A percentile compares a stretch with the other conserved stretches of the same genome.
phyloP scores from a whole-genome alignment of 2,797 vertebrate genomes.

The Pseudochirops cupreus region DNA sequence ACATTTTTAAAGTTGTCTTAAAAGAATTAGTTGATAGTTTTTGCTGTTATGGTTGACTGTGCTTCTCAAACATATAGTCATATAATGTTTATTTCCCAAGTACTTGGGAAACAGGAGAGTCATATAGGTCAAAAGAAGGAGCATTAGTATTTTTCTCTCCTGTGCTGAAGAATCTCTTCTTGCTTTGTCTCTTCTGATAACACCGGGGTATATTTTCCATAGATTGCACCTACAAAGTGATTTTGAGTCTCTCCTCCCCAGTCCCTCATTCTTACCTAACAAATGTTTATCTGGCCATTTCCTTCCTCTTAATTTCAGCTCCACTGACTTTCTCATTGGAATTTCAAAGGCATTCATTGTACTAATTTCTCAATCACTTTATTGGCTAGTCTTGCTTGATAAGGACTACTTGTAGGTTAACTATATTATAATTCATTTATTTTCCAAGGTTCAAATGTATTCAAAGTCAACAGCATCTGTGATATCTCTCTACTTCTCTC shows the following conservation, averaged over 20 bases:
- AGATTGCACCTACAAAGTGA: background rate
- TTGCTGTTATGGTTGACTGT: background rate
- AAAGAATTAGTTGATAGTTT: background rate
- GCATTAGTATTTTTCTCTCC: background rate
- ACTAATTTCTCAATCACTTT: background rate
- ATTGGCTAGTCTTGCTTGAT: background rate
- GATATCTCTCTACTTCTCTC: constrained; percentile 20
- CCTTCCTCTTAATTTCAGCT: background rate
- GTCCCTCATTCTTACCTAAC: background rate
- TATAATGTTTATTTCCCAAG: background rate
- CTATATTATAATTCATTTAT: background rate
- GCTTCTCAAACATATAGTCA: constrained; percentile 20
- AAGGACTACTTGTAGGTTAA: background rate
- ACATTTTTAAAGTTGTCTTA: background rate
- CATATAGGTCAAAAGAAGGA: constrained; percentile 7
- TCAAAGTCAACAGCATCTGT: background rate
- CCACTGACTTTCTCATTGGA: background rate
- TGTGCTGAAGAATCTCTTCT: constrained; percentile 37
- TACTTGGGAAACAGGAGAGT: constrained; percentile 34
- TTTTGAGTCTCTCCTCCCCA: background rate
- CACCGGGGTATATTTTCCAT: background rate
- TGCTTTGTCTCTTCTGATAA: constrained; percentile 14
- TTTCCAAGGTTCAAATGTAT: background rate
- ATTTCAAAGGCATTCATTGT: background rate
- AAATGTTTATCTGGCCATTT: background rate